Evolutionary conservation across 2,113 vertebrate species (phyloP), one percentile per base, ranked within the genome.

Genomic region (Sisor rabdophorus): DNA sequence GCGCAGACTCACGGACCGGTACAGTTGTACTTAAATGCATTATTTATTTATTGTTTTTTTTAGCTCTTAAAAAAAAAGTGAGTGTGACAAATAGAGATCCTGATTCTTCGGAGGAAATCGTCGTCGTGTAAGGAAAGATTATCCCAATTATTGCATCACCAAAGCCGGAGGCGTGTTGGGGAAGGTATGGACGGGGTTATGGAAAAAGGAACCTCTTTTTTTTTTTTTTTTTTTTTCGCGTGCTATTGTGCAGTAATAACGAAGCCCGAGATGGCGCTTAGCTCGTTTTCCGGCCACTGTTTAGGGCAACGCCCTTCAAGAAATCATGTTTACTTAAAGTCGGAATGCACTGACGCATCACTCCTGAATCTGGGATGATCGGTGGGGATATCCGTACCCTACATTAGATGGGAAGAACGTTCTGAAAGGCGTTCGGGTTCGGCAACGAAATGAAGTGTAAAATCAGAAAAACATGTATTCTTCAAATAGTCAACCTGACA

Each of bases 171-270:
- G 81, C 52, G 50, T 80, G 84, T 86, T n/a, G n/a, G 82, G 81
- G 84, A 87, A 87, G 84, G 76, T 88, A 88, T 87, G 85, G 84
- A 85, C 22, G 79, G 76, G 82, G 50, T 60, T 86, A 86, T 87
- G 87, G 88, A 89, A 89, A 89, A 87, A 89, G 81, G 81, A 82
- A 86, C 87, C 83, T 87, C 86, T 84, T 87, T 65, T 79, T n/a
- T n/a, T n/a, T n/a, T n/a, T n/a, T n/a, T n/a, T n/a, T n/a, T n/a
- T n/a, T n/a, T n/a, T n/a, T n/a, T n/a, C 81, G 80, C 87, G 79
- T 36, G 81, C 69, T 81, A 52, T 72, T 50, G 83, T 81, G 77
- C 26, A 80, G 83, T 72, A 71, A 82, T 80, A 87, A 85, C 82
- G 79, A 77, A 68, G 80, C 83, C 61, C 82, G 73, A 81, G 74